Conservation (phyloP, 2,888 invertebrate species). For the Rosalia funebris region DNA sequence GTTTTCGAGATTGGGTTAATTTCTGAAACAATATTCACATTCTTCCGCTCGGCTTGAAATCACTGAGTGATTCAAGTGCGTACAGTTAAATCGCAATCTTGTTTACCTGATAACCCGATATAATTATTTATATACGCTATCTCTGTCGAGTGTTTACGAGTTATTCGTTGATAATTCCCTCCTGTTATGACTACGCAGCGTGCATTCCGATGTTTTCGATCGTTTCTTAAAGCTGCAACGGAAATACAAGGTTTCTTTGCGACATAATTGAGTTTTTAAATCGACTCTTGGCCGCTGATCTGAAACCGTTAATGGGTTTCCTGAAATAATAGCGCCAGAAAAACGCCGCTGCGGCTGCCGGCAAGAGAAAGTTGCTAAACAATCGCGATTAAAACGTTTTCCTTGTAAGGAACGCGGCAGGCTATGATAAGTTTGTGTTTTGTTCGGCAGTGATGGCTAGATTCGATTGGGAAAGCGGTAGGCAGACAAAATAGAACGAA, state of each 20-base stretch:
- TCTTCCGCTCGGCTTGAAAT: too few relatives aligned
- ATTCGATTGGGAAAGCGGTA: too few relatives aligned
- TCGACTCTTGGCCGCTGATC: background rate
- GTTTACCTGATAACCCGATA: background rate
- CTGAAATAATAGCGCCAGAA: background rate
- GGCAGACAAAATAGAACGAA: too few relatives aligned
- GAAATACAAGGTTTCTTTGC: too few relatives aligned
- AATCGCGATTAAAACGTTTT: background rate
- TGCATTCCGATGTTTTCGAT: too few relatives aligned
- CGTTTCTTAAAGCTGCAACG: too few relatives aligned
- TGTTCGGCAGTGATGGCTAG: background rate
- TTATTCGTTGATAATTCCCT: background rate
- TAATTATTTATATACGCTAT: too few relatives aligned
- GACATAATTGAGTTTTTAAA: background rate
- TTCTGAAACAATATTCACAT: too few relatives aligned
- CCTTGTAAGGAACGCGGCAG: background rate
- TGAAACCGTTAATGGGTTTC: background rate
- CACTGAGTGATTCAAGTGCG: too few relatives aligned
- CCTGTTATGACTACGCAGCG: background rate
- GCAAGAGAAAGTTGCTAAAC: background rate
- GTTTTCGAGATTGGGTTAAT: too few relatives aligned
- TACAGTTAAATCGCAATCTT: too few relatives aligned
- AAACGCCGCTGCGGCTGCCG: background rate
- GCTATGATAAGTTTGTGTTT: background rate
- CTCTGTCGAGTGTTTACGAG: conserved; percentile 1